Evolutionary conservation across 2,888 invertebrate genomes (phyloP), one percentile per base, ranked within the genome.

Genomic region (Syrista parreyssii): DNA sequence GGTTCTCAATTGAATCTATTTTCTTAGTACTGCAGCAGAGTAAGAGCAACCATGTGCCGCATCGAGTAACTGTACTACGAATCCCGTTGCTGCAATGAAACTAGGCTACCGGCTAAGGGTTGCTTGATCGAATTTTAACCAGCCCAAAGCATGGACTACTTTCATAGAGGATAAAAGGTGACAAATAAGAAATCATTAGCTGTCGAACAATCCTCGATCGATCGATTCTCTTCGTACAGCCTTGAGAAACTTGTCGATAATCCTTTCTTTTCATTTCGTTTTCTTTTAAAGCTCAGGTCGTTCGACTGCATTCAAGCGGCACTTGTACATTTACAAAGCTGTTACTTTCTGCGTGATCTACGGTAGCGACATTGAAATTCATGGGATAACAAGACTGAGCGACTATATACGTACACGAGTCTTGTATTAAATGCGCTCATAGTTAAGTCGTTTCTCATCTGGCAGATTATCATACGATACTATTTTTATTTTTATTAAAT

Each of bases 311-410:
- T 33, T 71, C 71, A 33, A 31, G 15, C 55, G 71, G 23, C 71
- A 33, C 71, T 71, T 23, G 15, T 23, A 23, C 55, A 23, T 23
- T 55, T 55, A 23, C 23, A 23, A 15, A 55, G 55, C 55, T 55
- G 23, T 2, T 40, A 55, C 23, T 32, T 31, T 33, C 71, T 33
- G 32, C 32, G 71, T 33, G 32, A 71, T 76, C 76, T 73, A 68
- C 71, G 73, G 76, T 76, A 79, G 76, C 79, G 79, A 80, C 81
- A 80, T 77, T 76, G 80, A 84, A 79, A 77, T 84, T 84, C 87
- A 86, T 86, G 85, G 86, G 86, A 80, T 87, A 87, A 87, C 86
- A 84, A 82, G 84, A 87, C 86, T 85, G 83, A 78, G 68, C 68
- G 72, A 71, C 78, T 77, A 82, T 84, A 82, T 82, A 75, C 76